Conservation (phyloP, 2,113 vertebrate species). For the Platichthys flesus region DNA sequence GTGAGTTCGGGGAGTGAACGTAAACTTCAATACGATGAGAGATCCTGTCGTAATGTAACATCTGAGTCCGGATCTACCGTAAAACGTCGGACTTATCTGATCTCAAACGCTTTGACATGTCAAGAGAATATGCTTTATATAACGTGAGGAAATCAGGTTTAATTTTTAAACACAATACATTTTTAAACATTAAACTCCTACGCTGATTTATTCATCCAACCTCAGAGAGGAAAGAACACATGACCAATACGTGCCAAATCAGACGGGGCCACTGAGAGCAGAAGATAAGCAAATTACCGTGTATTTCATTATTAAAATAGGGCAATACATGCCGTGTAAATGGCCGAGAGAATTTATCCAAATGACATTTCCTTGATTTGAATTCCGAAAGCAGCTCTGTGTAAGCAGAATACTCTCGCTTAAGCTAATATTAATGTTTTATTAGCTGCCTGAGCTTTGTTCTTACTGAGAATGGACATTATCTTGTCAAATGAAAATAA, state of each 20-base stretch:
- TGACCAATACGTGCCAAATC: constrained; percentile 13
- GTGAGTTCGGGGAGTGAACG: constrained; percentile 14
- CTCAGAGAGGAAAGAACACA: constrained; percentile 18
- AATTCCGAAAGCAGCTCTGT: constrained; percentile 56
- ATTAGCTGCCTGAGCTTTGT: constrained; percentile 65
- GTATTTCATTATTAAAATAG: constrained; percentile 42
- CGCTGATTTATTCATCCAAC: constrained; percentile 21
- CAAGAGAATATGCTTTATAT: background rate
- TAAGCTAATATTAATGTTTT: constrained; percentile 68
- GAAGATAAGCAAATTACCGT: constrained; percentile 40
- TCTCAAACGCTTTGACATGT: background rate
- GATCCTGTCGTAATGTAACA: background rate
- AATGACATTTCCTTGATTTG: constrained; percentile 58
- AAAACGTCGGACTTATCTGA: background rate
- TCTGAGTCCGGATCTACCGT: constrained; percentile 5
- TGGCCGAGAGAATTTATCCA: constrained; percentile 31
- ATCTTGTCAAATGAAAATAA: constrained; percentile 55
- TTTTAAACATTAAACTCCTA: background rate
- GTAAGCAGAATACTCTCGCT: constrained; percentile 49
- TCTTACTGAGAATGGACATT: constrained; percentile 54
- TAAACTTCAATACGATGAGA: constrained; percentile 12
- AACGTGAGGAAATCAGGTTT: background rate
- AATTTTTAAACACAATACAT: background rate
- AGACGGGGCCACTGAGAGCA: constrained; percentile 19
- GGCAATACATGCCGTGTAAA: constrained; percentile 19